Conservation (phyloP, 2,113 vertebrate species). For the Pitta sordida region DNA sequence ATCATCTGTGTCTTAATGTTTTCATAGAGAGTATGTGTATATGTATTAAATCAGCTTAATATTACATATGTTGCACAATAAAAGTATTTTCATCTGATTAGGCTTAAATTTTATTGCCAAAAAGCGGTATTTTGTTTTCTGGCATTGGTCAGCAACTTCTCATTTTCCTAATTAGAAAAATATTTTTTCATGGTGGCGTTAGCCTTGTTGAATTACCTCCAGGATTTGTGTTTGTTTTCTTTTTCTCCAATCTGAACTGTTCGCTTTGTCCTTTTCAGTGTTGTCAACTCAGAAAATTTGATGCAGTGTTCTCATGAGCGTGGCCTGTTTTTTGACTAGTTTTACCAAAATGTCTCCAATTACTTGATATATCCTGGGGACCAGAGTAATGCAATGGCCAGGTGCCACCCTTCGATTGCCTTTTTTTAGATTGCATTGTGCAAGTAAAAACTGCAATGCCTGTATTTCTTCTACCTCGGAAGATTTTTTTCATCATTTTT, state of each 20-base stretch:
- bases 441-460: neutral
- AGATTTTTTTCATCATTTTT: neutral
- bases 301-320: neutral
- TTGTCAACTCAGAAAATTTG: neutral
- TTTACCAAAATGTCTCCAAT: neutral
- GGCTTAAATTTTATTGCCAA: neutral
- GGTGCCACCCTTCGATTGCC: neutral
- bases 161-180: constrained; percentile 61
- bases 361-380: neutral
- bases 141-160: neutral
- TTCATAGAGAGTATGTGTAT: neutral
- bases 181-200: neutral
- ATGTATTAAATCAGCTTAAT: neutral
- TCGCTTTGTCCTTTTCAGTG: neutral
- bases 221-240: neutral
- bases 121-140: constrained; percentile 13
- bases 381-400: neutral
- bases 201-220: neutral
- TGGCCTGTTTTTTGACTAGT: neutral
- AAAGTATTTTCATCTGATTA: neutral
- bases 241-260: neutral
- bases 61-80: neutral
- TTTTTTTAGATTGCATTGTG: neutral
- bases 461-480: neutral
- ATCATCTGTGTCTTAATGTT: neutral